phyloP scores from a whole-genome alignment of 2,888 invertebrate genomes.

The Ormyrus pomaceus region DNA sequence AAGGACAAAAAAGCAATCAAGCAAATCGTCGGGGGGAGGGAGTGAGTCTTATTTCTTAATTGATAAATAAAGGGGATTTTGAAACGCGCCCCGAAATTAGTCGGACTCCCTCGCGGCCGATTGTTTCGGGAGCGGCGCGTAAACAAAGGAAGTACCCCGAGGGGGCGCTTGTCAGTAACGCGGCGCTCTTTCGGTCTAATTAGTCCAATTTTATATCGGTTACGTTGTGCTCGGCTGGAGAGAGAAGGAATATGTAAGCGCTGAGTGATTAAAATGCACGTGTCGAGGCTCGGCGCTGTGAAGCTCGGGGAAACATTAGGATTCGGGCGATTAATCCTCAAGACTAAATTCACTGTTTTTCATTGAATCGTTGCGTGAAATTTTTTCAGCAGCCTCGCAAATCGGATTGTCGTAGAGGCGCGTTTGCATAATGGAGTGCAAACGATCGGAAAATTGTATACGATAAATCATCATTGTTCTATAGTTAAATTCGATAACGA shows the following conservation, averaged over 20 bases:
- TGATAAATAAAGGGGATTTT: constrained; percentile 22
- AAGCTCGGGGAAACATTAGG: too few relatives aligned
- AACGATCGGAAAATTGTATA: constrained; percentile 2
- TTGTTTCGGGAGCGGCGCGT: not conserved
- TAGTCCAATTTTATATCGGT: not conserved
- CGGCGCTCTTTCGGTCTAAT: not conserved
- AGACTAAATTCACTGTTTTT: too few relatives aligned
- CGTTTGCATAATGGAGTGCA: not conserved
- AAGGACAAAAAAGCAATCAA: not conserved
- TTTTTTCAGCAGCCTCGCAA: not conserved
- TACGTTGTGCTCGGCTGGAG: not conserved
- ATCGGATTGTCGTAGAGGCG: not conserved
- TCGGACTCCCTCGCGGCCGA: constrained; percentile 28
- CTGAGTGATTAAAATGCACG: too few relatives aligned
- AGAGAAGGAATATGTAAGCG: too few relatives aligned
- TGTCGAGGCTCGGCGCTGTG: too few relatives aligned
- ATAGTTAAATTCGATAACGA: too few relatives aligned
- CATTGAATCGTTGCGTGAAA: too few relatives aligned
- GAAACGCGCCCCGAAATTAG: constrained; percentile 35
- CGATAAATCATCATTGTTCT: not conserved
- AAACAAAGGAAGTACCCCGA: not conserved
- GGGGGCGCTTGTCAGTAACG: not conserved
- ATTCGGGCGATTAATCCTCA: too few relatives aligned
- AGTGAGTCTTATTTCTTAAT: constrained; percentile 17
- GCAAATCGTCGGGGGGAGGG: not conserved